Conservation (phyloP, 2,113 vertebrate species). For the Rafetus swinhoei region DNA sequence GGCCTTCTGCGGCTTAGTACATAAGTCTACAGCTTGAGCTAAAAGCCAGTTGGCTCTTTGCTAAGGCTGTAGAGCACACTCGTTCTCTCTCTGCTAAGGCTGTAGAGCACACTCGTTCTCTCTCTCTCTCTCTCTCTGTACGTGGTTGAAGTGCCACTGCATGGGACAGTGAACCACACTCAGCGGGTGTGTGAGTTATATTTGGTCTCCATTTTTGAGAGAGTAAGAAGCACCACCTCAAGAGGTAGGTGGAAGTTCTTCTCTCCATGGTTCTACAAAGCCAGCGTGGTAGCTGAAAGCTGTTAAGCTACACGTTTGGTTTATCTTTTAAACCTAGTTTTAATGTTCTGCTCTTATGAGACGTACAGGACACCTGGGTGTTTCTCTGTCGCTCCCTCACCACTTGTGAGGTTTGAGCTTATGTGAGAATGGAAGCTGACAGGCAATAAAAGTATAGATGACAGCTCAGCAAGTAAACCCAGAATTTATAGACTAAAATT, state of each 20-base stretch:
- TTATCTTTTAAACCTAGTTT: not conserved
- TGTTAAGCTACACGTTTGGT: not conserved
- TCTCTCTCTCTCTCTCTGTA: no score
- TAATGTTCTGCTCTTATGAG: not conserved
- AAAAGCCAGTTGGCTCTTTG: no score
- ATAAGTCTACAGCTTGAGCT: no score
- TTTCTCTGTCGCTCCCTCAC: not conserved
- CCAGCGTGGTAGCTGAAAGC: not conserved
- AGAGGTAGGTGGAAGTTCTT: not conserved
- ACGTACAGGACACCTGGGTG: not conserved
- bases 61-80: no score
- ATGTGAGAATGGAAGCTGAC: not conserved
- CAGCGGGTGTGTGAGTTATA: no score
- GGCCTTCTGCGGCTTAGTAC: no score
- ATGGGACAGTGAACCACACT: no score
- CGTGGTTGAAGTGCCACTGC: no score
- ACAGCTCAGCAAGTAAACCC: not conserved
- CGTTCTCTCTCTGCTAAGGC: no score
- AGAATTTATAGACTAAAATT: conserved; percentile 16
- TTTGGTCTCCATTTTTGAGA: not conserved
- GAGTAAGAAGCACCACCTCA: not conserved
- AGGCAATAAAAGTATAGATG: not conserved
- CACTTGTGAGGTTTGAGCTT: not conserved
- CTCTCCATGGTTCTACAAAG: not conserved
- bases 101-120: no score